phyloP scores from a whole-genome alignment of 2,888 invertebrate genomes.

The Synanthedon vespiformis region DNA sequence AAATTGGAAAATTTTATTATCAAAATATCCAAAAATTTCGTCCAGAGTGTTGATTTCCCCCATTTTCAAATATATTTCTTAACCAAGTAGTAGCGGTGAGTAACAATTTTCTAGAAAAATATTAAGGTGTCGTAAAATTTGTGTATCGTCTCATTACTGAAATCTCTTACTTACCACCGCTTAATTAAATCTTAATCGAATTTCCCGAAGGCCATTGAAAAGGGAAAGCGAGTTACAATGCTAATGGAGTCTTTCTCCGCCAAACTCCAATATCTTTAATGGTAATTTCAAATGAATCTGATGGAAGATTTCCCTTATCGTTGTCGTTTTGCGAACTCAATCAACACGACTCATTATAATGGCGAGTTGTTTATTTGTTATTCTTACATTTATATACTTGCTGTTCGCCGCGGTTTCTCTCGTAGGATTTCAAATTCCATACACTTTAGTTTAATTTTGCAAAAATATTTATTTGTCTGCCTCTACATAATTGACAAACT shows the following conservation, averaged over 20 bases:
- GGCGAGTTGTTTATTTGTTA: too few species aligned
- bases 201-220: conserved; percentile 27
- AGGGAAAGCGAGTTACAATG: conserved; percentile 38
- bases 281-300: conserved; percentile 23
- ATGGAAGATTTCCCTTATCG: conserved; percentile 8
- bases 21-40: too few species aligned
- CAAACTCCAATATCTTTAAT: conserved; percentile 26
- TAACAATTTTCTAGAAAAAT: background rate
- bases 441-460: too few species aligned
- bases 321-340: conserved; percentile 4
- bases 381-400: too few species aligned
- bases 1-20: too few species aligned
- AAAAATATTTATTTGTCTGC: too few species aligned
- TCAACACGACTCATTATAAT: conserved; percentile 4
- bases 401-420: too few species aligned
- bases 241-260: conserved; percentile 32
- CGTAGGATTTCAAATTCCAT: too few species aligned
- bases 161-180: conserved; percentile 20
- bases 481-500: too few species aligned
- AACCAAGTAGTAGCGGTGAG: too few species aligned
- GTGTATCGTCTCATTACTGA: conserved; percentile 7
- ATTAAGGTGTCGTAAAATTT: background rate
- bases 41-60: too few species aligned
- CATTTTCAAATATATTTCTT: too few species aligned
- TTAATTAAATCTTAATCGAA: conserved; percentile 38